Evolutionary conservation across 2,888 invertebrate genomes (phyloP).

Genomic region (Ypsolopha sequella): DNA sequence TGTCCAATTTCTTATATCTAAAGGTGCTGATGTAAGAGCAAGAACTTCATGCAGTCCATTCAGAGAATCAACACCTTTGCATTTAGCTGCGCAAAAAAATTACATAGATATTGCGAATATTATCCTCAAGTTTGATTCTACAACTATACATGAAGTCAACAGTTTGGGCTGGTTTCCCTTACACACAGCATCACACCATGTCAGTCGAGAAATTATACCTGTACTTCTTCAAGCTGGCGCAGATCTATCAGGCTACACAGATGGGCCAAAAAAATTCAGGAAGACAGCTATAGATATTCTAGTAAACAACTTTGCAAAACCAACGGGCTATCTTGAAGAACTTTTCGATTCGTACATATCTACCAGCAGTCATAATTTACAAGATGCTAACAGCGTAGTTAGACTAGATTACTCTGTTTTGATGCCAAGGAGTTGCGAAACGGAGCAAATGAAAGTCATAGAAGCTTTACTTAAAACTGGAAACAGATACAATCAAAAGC

Average conservation of each 20-base stretch:
- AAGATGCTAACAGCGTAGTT: slow-evolving; percentile 51
- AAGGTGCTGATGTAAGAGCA: slow-evolving; percentile 51
- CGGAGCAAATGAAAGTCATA: slow-evolving; percentile 68
- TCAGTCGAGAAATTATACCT: slow-evolving; percentile 69
- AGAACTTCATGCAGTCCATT: slow-evolving; percentile 51
- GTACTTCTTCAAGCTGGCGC: slow-evolving; percentile 53
- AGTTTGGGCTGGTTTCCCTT: slow-evolving; percentile 46
- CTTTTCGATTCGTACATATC: slow-evolving; percentile 63
- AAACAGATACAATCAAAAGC: slow-evolving; percentile 55
- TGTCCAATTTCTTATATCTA: slow-evolving; percentile 47
- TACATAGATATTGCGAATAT: slow-evolving; percentile 40
- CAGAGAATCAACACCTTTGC: slow-evolving; percentile 53
- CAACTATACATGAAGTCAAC: slow-evolving; percentile 52
- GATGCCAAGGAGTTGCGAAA: slow-evolving; percentile 49
- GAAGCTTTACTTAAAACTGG: slow-evolving; percentile 66
- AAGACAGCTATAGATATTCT: slow-evolving; percentile 66
- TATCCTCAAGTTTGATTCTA: slow-evolving; percentile 45
- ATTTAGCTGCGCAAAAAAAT: slow-evolving; percentile 55
- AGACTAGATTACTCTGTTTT: slow-evolving; percentile 62
- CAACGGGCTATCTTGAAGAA: slow-evolving; percentile 63
- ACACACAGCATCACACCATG: slow-evolving; percentile 64
- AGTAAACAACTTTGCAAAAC: slow-evolving; percentile 61
- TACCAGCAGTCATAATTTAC: slow-evolving; percentile 49
- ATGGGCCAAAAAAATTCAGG: slow-evolving; percentile 43
- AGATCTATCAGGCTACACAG: slow-evolving; percentile 48